These are phyloP conservation scores for Trissolcus basalis DNA, from an alignment of 1,140 invertebrate genomes.

Conservation along the genomic window DNA sequence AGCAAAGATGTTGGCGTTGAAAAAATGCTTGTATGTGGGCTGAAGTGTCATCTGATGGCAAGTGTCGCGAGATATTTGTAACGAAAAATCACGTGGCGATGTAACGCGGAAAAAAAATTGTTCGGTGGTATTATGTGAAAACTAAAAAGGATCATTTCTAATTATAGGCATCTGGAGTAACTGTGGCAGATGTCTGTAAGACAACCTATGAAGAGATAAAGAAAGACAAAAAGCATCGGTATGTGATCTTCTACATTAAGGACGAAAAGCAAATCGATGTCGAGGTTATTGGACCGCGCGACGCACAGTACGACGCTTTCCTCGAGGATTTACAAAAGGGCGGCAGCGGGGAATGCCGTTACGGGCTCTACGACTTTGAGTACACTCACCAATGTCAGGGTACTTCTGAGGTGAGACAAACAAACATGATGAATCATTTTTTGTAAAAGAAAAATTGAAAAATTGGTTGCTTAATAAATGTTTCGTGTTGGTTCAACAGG, in stretches of 20 bases:
- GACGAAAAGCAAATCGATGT: constrained; percentile 96
- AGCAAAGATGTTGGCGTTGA: neutral
- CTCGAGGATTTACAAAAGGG: constrained; percentile 92
- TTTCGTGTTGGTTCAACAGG: constrained; percentile 71
- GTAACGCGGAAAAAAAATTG: neutral
- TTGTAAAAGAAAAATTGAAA: too few species aligned
- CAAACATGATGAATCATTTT: neutral
- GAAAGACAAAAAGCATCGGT: constrained; percentile 97
- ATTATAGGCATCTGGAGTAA: constrained; percentile 94
- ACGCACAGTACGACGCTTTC: constrained; percentile 92
- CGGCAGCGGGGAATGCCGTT: constrained; percentile 93
- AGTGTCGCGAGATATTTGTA: too few species aligned
- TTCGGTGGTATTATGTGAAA: neutral
- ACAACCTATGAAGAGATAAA: constrained; percentile 97
- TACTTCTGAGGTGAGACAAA: constrained; percentile 83
- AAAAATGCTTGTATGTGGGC: constrained; percentile 1
- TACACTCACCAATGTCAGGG: constrained; percentile 96
- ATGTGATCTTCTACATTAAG: constrained; percentile 96
- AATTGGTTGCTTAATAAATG: too few species aligned
- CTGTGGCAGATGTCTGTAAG: constrained; percentile 95
- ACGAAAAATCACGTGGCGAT: too few species aligned
- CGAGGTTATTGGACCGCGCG: constrained; percentile 89
- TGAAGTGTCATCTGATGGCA: constrained; percentile 20
- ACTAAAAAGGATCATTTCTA: constrained; percentile 31
- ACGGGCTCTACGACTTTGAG: constrained; percentile 96